Conservation (phyloP, 92 coral and sea anemone genomes). For the Epizoanthus fatuus region DNA sequence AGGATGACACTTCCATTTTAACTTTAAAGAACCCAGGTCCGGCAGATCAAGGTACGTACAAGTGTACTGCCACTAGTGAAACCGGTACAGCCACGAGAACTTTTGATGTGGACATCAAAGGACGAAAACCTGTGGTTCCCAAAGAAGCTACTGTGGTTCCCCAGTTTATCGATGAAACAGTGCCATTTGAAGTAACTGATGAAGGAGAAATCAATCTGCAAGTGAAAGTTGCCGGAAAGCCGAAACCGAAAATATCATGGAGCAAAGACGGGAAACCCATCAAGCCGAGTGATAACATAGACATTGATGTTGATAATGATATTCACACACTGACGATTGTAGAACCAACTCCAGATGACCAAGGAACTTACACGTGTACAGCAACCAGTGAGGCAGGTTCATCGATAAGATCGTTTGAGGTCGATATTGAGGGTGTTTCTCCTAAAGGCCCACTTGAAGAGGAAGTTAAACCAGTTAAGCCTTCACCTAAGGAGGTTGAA, state of each 20-base stretch:
- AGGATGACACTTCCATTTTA: conserved; percentile 70
- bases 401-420: conserved; percentile 57
- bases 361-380: conserved; percentile 76
- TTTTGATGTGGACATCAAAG: conserved; percentile 83
- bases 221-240: conserved; percentile 74
- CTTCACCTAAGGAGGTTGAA: conserved; percentile 23
- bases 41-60: conserved; percentile 79
- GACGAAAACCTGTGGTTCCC: conserved; percentile 53
- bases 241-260: conserved; percentile 76
- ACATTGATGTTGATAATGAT: conserved; percentile 61
- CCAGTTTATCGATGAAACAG: conserved; percentile 51
- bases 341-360: conserved; percentile 66
- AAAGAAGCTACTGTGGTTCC: conserved; percentile 51
- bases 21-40: conserved; percentile 69
- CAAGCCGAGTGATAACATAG: conserved; percentile 40
- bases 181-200: conserved; percentile 68
- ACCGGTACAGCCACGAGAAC: conserved; percentile 73
- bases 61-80: conserved; percentile 82
- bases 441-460: background rate
- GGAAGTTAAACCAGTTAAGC: background rate
- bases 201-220: conserved; percentile 70
- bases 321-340: conserved; percentile 47
- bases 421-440: conserved; percentile 67
- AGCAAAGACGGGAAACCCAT: conserved; percentile 66
- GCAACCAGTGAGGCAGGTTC: conserved; percentile 80